Evolutionary conservation across 2,888 invertebrate species (phyloP).

Genomic region (Leptodirus hochenwartii): DNA sequence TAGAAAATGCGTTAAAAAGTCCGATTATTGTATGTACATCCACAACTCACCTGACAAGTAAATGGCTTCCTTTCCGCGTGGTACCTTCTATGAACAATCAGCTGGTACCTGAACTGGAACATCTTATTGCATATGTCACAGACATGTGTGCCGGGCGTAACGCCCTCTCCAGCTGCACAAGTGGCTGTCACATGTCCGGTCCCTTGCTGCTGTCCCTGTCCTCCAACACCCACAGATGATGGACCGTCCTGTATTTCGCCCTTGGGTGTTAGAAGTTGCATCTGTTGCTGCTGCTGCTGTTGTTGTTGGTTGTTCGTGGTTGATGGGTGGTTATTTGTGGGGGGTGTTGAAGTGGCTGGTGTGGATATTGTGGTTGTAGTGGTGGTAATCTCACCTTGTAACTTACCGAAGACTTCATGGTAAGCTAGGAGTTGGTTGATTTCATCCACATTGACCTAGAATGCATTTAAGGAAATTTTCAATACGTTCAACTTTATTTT

Average conservation of each 20-base stretch:
- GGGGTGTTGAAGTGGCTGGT: slow-evolving; percentile 12
- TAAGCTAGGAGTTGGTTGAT: slow-evolving; percentile 69
- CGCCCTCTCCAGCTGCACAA: slow-evolving; percentile 36
- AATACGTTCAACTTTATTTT: too few relatives aligned
- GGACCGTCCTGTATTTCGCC: slow-evolving; percentile 7
- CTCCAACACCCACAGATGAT: slow-evolving; percentile 7
- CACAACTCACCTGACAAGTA: slow-evolving; percentile 32
- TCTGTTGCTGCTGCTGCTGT: slow-evolving; percentile 1
- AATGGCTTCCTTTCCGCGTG: slow-evolving; percentile 75
- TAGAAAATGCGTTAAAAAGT: too few relatives aligned
- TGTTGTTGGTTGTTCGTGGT: slow-evolving; percentile 4
- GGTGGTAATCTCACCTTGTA: slow-evolving; percentile 36
- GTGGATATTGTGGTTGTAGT: slow-evolving; percentile 9
- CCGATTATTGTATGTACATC: too few relatives aligned
- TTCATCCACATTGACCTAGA: slow-evolving; percentile 71
- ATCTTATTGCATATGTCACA: slow-evolving; percentile 77
- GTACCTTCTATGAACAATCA: slow-evolving; percentile 73
- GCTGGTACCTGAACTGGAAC: slow-evolving; percentile 73
- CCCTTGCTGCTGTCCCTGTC: slow-evolving; percentile 26
- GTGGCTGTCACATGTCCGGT: slow-evolving; percentile 35
- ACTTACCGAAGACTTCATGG: slow-evolving; percentile 67
- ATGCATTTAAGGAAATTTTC: too few relatives aligned
- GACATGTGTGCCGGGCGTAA: slow-evolving; percentile 47
- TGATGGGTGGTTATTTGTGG: slow-evolving; percentile 12
- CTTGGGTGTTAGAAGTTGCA: too few relatives aligned